These are phyloP conservation scores for Smutsia gigantea DNA, from an alignment of 2,797 vertebrate genomes.

Conservation along the genomic window DNA sequence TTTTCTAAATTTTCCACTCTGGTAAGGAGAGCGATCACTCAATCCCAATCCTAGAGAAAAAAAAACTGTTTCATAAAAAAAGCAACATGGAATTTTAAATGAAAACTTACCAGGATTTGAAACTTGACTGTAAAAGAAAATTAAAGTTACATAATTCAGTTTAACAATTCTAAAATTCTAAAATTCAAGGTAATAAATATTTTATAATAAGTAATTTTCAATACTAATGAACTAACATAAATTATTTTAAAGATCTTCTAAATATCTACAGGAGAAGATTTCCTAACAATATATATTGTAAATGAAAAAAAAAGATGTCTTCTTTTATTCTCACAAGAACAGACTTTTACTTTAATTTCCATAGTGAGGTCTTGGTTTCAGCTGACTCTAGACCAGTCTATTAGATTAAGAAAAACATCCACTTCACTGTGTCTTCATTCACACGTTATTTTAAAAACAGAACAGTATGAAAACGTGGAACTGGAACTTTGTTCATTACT, in stretches of 20 bases:
- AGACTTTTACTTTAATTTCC: not conserved
- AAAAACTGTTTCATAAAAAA: slow-evolving; percentile 37
- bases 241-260: slow-evolving; percentile 32
- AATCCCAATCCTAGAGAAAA: not conserved
- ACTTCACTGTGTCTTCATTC: not conserved
- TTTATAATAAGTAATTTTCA: slow-evolving; percentile 1
- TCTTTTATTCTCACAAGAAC: not conserved
- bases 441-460: not conserved
- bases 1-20: not conserved
- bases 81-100: slow-evolving; percentile 42
- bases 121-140: slow-evolving; percentile 12
- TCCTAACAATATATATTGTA: slow-evolving; percentile 39
- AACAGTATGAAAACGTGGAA: not conserved
- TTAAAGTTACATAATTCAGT: slow-evolving; percentile 14
- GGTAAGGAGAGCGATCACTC: not conserved
- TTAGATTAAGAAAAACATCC: not conserved
- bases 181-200: not conserved
- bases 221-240: slow-evolving; percentile 3
- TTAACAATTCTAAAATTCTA: not conserved
- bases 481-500: not conserved
- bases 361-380: not conserved
- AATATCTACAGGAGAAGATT: not conserved
- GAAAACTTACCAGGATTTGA: not conserved
- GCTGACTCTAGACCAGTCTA: not conserved
- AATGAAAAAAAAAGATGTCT: not conserved